Evolutionary conservation across 2,888 invertebrate genomes (phyloP), one percentile per base, ranked within the genome.

Genomic region (Alsophila aescularia): DNA sequence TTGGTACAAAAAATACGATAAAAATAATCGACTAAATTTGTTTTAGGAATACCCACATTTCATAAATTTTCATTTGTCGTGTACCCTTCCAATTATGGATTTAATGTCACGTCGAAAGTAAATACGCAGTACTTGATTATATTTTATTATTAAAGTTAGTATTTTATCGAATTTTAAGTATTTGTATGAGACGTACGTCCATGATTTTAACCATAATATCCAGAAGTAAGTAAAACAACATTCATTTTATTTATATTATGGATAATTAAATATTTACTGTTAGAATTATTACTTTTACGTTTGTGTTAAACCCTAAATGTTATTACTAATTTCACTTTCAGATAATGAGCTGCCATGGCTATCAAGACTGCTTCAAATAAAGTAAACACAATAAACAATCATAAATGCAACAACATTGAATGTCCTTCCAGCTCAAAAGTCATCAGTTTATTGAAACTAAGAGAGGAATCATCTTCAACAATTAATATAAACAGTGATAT

Each of bases 71-170:
- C 12, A 10, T 2, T 7, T 29, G 5, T n/a, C 2, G 6, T 16
- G 10, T 54, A 51, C 50, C 54, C 43, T 39, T 32, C 42, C n/a
- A 21, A 13, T n/a, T 16, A 21, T 31, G 3, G 13, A 24, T 37
- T 44, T 15, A 13, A 34, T 49, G 21, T 44, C 12, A 45, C 49
- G 58, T 61, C 59, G 64, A 61, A 55, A 61, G 55, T 57, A 36
- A 2, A 10, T 3, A 8, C 29, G n/a, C 27, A 34, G 1, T 43
- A 35, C 57, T 59, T 39, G 48, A 57, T 55, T 51, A 35, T 16
- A 31, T 29, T 40, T 45, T 13, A 32, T 32, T 32, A 8, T n/a
- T 7, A 24, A 24, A 24, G 7, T 24, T 1, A 24, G 8, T 5
- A 24, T 5, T n/a, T n/a, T n/a, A n/a, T n/a, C n/a, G n/a, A n/a